These are phyloP conservation scores for Ameiurus melas DNA, from an alignment of 2,113 vertebrate species.

Conservation along the genomic window DNA sequence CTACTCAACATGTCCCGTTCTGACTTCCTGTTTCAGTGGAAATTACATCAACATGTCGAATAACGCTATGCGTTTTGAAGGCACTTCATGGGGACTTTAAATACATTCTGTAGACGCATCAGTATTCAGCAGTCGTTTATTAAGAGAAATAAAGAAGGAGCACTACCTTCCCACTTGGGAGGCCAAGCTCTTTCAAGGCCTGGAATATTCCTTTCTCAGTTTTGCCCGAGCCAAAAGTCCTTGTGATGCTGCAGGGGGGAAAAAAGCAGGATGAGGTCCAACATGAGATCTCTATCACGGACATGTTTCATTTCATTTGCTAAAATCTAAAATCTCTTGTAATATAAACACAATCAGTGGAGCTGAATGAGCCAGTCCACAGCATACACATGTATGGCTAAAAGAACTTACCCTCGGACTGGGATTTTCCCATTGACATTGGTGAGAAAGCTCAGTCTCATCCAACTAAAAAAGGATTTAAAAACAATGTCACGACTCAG, in stretches of 20 bases:
- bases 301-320: background rate
- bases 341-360: slow-evolving; percentile 13
- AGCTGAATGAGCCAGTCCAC: background rate
- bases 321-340: background rate
- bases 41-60: no score
- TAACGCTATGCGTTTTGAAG: no score
- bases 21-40: no score
- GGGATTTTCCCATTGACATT: slow-evolving; percentile 96
- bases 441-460: slow-evolving; percentile 94
- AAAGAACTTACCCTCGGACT: slow-evolving; percentile 85
- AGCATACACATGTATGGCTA: background rate
- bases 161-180: slow-evolving; percentile 97
- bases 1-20: no score
- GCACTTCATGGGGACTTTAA: no score
- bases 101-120: background rate
- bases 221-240: slow-evolving; percentile 98
- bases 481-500: slow-evolving; percentile 22
- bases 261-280: background rate
- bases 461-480: slow-evolving; percentile 82
- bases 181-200: slow-evolving; percentile 94
- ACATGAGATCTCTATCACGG: background rate
- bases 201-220: slow-evolving; percentile 99
- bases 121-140: background rate
- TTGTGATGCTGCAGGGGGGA: slow-evolving; percentile 81
- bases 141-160: background rate